Percentiles rank a stretch among this genome's conserved stretches.
Evolutionary conservation across 2,888 invertebrate species (phyloP).

Genomic region (Hirtodrosophila trivittata): DNA sequence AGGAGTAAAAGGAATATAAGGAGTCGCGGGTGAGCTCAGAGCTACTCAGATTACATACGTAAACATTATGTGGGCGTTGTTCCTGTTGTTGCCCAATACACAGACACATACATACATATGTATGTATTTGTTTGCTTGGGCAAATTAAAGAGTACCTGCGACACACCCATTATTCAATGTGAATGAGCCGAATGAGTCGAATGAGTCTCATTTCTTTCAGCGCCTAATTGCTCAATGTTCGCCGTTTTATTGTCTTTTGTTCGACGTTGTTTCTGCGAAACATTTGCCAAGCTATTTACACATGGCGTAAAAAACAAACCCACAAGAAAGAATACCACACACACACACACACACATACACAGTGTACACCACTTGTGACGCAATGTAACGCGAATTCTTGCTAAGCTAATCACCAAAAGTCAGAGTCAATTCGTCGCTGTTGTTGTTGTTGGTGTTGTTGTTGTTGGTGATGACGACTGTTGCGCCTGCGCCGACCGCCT

Average conservation of each 20-base stretch:
- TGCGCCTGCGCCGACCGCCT: constrained; percentile 63
- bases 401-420: constrained; percentile 75
- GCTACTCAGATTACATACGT: constrained; percentile 67
- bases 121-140: constrained; percentile 46
- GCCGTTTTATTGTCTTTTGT: constrained; percentile 70
- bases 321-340: constrained; percentile 37
- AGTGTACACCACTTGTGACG: constrained; percentile 37
- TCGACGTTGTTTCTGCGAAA: constrained; percentile 52
- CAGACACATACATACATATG: constrained; percentile 7
- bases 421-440: constrained; percentile 55
- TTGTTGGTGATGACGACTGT: constrained; percentile 45
- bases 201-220: constrained; percentile 51
- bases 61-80: constrained; percentile 55
- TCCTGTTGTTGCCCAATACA: constrained; percentile 21
- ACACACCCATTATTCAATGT: constrained; percentile 58
- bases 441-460: constrained; percentile 14
- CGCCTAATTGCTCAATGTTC: constrained; percentile 66
- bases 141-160: constrained; percentile 62
- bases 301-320: constrained; percentile 38
- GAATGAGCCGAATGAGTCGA: constrained; percentile 34
- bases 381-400: constrained; percentile 76
- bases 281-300: constrained; percentile 67
- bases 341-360: constrained; percentile 16
- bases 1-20: constrained; percentile 2
- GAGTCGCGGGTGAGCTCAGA: constrained; percentile 2